Percentiles rank a stretch among this genome's conserved stretches.
phyloP scores from a whole-genome alignment of 30 jellyfish, hydroid and myxozoan genomes.

The Aurelia aurita region DNA sequence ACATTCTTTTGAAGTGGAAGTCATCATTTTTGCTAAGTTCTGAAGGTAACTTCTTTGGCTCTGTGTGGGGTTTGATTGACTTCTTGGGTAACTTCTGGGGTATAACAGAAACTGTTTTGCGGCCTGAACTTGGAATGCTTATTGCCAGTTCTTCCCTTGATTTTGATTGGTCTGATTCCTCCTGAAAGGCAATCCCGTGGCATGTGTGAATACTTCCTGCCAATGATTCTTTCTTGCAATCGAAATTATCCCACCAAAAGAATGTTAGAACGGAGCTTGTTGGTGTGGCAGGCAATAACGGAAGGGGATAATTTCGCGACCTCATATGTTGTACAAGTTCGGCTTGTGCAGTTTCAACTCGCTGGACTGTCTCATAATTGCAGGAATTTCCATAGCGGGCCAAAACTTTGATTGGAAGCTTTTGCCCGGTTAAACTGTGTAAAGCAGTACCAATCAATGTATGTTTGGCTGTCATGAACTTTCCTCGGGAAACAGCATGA shows the following conservation, averaged over 20 bases:
- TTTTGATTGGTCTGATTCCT: background rate
- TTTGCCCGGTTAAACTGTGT: slow-evolving; percentile 33
- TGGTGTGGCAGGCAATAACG: slow-evolving; percentile 23
- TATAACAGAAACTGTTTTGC: slow-evolving; percentile 1
- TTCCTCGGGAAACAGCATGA: slow-evolving; percentile 35
- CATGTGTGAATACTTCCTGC: slow-evolving; percentile 29
- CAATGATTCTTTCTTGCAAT: slow-evolving; percentile 11
- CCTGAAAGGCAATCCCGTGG: slow-evolving; percentile 52
- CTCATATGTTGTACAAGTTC: slow-evolving; percentile 35
- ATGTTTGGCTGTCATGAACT: slow-evolving; percentile 34
- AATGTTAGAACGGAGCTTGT: background rate
- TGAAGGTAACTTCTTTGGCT: background rate
- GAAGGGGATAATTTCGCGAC: slow-evolving; percentile 41
- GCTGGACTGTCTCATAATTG: slow-evolving; percentile 28
- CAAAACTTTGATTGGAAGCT: slow-evolving; percentile 7
- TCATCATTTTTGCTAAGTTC: background rate
- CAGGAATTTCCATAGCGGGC: slow-evolving; percentile 18
- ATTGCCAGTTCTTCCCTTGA: slow-evolving; percentile 13
- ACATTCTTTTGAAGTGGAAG: background rate
- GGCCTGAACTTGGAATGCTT: slow-evolving; percentile 16
- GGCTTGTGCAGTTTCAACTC: slow-evolving; percentile 60
- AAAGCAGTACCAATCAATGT: slow-evolving; percentile 27
- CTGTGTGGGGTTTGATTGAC: slow-evolving; percentile 14
- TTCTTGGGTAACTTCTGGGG: slow-evolving; percentile 10
- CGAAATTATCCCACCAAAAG: slow-evolving; percentile 30